A percentile compares a stretch with the other conserved stretches of the same genome.
phyloP scores from a whole-genome alignment of 2,113 vertebrate genomes.

The Orientallactaga bullata region DNA sequence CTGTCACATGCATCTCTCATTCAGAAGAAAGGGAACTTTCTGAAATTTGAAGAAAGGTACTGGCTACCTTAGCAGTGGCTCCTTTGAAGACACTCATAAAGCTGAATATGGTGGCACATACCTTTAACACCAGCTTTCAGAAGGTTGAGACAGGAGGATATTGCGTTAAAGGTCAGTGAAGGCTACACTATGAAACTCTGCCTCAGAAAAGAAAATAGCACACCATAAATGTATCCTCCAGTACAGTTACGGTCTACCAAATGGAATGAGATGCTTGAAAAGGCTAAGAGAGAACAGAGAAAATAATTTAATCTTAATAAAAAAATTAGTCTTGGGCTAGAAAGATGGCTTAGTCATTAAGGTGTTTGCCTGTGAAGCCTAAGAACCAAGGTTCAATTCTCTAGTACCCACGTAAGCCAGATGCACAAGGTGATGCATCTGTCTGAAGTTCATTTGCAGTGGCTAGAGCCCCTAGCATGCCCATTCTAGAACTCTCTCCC shows the following conservation, averaged over 20 bases:
- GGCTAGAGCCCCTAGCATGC: too few relatives aligned
- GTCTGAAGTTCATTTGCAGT: too few relatives aligned
- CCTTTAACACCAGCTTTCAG: neutral
- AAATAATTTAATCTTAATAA: too few relatives aligned
- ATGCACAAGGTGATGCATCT: too few relatives aligned
- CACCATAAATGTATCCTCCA: neutral
- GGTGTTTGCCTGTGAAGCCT: too few relatives aligned
- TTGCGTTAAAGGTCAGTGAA: neutral
- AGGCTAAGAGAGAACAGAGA: neutral
- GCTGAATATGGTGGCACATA: neutral
- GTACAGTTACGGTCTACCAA: slow-evolving; percentile 19
- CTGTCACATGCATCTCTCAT: neutral
- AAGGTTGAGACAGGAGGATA: neutral
- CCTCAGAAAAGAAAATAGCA: neutral
- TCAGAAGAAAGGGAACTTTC: neutral
- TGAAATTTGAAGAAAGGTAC: neutral
- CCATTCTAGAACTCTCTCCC: too few relatives aligned
- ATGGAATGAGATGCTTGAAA: slow-evolving; percentile 58
- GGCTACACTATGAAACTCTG: neutral
- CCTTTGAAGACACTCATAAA: neutral
- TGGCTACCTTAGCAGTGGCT: neutral
- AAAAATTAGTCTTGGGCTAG: too few relatives aligned
- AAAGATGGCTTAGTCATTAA: too few relatives aligned
- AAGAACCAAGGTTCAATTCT: too few relatives aligned
- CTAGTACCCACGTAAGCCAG: too few relatives aligned